These are phyloP conservation scores for Hirundichthys speculiger DNA, from an alignment of 2,113 vertebrate species.

Conservation along the genomic window DNA sequence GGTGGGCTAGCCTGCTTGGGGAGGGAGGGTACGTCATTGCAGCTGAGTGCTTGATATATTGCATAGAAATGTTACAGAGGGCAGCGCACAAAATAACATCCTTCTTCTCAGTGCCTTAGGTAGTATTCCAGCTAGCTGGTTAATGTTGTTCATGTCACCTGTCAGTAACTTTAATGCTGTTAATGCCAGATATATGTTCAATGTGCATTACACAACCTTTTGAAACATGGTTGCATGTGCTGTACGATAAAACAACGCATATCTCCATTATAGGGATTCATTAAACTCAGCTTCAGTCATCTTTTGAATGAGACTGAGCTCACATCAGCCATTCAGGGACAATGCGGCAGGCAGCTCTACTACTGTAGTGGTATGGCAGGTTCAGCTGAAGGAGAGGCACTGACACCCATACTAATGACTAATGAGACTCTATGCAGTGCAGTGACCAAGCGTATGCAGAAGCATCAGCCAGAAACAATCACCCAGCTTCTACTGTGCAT, in stretches of 20 bases:
- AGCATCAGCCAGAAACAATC: constrained; percentile 58
- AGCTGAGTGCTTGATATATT: no score
- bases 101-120: background rate
- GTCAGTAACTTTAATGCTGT: background rate
- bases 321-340: constrained; percentile 69
- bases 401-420: constrained; percentile 76
- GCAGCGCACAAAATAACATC: background rate
- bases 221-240: constrained; percentile 24
- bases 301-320: constrained; percentile 56
- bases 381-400: constrained; percentile 77
- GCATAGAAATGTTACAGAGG: no score
- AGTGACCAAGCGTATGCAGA: constrained; percentile 58
- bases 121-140: background rate
- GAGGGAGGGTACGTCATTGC: no score
- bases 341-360: constrained; percentile 76
- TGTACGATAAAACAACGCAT: constrained; percentile 15
- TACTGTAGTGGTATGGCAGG: constrained; percentile 75
- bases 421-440: constrained; percentile 68
- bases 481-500: constrained; percentile 41
- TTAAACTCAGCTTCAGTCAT: constrained; percentile 55
- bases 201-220: constrained; percentile 2
- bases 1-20: no score
- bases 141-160: background rate
- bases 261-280: constrained; percentile 38
- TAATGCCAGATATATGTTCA: background rate